Conservation (phyloP, 2,888 invertebrate species). For the Lasioglossum oenotherae region DNA sequence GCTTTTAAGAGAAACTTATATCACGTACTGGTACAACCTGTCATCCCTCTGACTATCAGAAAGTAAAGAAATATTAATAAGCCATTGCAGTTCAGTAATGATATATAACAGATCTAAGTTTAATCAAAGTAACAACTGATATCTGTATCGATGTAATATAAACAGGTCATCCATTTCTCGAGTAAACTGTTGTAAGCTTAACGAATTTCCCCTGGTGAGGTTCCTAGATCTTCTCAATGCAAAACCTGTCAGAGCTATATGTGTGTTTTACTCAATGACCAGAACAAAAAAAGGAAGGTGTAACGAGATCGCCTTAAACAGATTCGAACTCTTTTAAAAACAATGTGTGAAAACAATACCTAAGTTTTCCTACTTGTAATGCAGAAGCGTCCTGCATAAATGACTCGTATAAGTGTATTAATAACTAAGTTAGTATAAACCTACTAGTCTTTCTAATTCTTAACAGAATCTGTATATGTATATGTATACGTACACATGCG, state of each 20-base stretch:
- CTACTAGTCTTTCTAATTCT: constrained; percentile 70
- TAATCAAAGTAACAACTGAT: constrained; percentile 72
- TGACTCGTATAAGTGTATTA: constrained; percentile 52
- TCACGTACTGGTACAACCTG: constrained; percentile 67
- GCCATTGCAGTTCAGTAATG: constrained; percentile 60
- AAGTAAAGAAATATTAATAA: constrained; percentile 70
- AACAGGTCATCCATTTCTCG: constrained; percentile 58
- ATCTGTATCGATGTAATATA: constrained; percentile 69
- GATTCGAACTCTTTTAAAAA: constrained; percentile 39
- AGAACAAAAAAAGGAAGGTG: constrained; percentile 24
- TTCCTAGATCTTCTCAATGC: constrained; percentile 50
- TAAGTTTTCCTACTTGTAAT: constrained; percentile 57
- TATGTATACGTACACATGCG: constrained; percentile 34
- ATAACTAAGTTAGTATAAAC: constrained; percentile 62
- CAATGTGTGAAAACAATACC: constrained; percentile 35
- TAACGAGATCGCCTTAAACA: constrained; percentile 42
- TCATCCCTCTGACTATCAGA: constrained; percentile 70
- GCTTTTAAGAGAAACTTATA: constrained; percentile 48
- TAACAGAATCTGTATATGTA: constrained; percentile 58
- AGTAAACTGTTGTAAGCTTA: constrained; percentile 52
- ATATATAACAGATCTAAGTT: constrained; percentile 64
- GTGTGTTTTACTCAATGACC: constrained; percentile 54
- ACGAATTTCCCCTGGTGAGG: constrained; percentile 43
- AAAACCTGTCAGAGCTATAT: constrained; percentile 57
- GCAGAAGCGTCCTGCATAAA: constrained; percentile 44